phyloP scores from a whole-genome alignment of 2,113 vertebrate species.

The Paramormyrops kingsleyae region DNA sequence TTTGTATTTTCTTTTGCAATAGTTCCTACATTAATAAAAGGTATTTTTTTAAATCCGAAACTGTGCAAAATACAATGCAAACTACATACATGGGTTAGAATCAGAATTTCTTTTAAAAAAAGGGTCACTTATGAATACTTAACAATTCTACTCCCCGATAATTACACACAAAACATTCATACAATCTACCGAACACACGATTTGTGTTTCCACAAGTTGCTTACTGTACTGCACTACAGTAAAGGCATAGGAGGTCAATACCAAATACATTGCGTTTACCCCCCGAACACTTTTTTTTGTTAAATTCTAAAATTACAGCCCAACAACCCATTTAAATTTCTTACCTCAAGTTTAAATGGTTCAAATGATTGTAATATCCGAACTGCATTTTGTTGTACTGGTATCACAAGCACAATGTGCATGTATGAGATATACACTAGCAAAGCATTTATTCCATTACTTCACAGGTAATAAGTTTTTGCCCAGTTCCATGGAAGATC shows the following conservation, averaged over 20 bases:
- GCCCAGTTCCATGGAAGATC: constrained; percentile 41
- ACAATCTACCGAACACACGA: constrained; percentile 26
- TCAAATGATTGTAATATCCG: constrained; percentile 32
- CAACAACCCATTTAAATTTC: constrained; percentile 29
- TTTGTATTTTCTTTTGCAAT: constrained; percentile 41
- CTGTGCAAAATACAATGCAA: constrained; percentile 55
- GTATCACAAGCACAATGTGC: constrained; percentile 48
- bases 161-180: constrained; percentile 33
- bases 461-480: constrained; percentile 38
- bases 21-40: constrained; percentile 59
- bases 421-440: constrained; percentile 58
- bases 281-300: constrained; percentile 13
- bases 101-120: constrained; percentile 29
- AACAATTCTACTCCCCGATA: constrained; percentile 11
- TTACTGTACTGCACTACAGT: constrained; percentile 17
- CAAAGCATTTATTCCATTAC: constrained; percentile 44
- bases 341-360: constrained; percentile 27
- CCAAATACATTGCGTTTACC: constrained; percentile 12
- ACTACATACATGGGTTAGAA: constrained; percentile 41
- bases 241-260: constrained; percentile 14
- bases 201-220: constrained; percentile 1
- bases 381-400: constrained; percentile 29
- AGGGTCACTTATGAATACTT: constrained; percentile 2
- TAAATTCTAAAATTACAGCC: constrained; percentile 38
- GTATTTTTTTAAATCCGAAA: constrained; percentile 48